These are phyloP conservation scores for Cebidichthys violaceus DNA, from an alignment of 2,113 vertebrate genomes.

Conservation along the genomic window DNA sequence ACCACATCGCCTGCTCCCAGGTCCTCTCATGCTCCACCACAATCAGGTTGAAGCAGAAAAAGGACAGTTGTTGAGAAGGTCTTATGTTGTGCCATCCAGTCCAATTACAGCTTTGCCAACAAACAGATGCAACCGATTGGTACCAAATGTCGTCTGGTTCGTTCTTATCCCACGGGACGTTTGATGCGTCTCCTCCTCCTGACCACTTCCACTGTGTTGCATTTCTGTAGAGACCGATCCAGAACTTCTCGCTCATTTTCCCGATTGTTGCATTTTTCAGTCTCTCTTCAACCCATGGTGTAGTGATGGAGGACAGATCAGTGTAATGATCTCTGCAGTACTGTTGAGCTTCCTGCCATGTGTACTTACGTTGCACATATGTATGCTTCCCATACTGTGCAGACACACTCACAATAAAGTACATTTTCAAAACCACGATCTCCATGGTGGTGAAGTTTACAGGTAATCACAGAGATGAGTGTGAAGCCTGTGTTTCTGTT, in stretches of 20 bases:
- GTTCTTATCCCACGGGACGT: fast-evolving
- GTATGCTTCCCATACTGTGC: conserved; percentile 8
- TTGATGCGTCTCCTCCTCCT: neutral
- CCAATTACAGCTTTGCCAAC: neutral
- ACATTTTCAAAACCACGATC: neutral
- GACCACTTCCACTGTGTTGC: conserved; percentile 43
- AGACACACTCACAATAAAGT: neutral
- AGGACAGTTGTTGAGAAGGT: fast-evolving
- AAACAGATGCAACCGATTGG: fast-evolving
- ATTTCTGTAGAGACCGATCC: conserved; percentile 37
- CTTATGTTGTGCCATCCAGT: fast-evolving
- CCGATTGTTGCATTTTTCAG: neutral
- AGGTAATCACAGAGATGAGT: neutral
- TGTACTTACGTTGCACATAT: fast-evolving
- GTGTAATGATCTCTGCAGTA: neutral
- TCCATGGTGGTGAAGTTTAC: neutral
- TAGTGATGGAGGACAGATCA: conserved; percentile 26
- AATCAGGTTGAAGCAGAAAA: conserved; percentile 28
- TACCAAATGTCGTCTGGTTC: neutral
- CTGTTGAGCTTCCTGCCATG: neutral
- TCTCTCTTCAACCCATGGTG: neutral
- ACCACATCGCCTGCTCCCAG: conserved; percentile 47
- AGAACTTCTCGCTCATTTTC: fast-evolving
- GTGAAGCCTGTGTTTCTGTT: neutral
- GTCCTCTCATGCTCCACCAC: neutral